phyloP scores from a whole-genome alignment of 2,888 invertebrate species.

The Apodemia mormo region DNA sequence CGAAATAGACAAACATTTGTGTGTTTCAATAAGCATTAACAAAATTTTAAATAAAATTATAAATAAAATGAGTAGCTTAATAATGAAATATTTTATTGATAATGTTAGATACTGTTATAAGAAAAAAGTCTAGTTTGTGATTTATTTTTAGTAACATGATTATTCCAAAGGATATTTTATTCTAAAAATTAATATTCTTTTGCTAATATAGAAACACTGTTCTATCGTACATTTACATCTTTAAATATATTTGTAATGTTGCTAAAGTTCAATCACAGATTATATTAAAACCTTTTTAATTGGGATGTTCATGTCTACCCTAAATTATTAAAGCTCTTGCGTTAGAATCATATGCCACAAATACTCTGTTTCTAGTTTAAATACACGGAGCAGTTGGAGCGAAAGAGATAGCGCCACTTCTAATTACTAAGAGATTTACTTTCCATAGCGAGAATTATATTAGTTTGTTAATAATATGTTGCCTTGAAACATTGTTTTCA shows the following conservation, averaged over 20 bases:
- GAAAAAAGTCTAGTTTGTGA: too few species aligned
- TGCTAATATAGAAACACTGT: too few species aligned
- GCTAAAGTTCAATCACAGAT: background rate
- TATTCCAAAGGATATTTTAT: too few species aligned
- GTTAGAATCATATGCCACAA: slow-evolving; percentile 37
- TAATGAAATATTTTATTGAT: too few species aligned
- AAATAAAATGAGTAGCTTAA: too few species aligned
- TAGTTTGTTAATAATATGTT: background rate
- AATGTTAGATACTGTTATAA: too few species aligned
- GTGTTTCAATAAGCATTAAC: too few species aligned
- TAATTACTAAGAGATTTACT: background rate
- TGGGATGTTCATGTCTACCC: background rate
- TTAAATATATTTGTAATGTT: background rate
- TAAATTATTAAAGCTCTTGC: slow-evolving; percentile 20
- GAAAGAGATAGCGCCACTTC: slow-evolving; percentile 13
- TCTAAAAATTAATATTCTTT: too few species aligned
- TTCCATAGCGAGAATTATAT: background rate
- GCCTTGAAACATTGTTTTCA: background rate
- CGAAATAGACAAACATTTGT: too few species aligned
- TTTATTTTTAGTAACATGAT: too few species aligned
- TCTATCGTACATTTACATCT: too few species aligned
- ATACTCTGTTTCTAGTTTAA: slow-evolving; percentile 38
- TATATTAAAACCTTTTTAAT: background rate
- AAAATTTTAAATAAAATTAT: too few species aligned
- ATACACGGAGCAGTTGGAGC: slow-evolving; percentile 25